Evolutionary conservation across 2,113 vertebrate genomes (phyloP), one percentile per base, ranked within the genome.

Genomic region (Serinus canaria): DNA sequence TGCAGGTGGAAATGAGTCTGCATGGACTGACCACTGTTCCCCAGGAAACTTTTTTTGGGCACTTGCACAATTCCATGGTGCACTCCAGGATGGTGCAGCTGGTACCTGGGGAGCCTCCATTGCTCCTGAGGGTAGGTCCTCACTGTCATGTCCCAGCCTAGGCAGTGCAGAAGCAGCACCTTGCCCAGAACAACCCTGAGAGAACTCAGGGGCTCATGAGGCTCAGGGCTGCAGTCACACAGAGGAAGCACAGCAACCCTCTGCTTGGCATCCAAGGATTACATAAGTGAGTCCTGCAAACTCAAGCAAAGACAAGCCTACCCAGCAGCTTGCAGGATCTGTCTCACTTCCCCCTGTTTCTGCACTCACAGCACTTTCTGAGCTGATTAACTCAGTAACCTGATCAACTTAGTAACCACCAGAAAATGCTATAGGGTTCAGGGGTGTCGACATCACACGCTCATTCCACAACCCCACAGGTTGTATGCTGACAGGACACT

Each of bases 81-180:
- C 31, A 12, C 13, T 15, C 19, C 4, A 9, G 24, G 23, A 30
- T 1, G 2, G n/a, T 28, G 63, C 4, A 12, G 30, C 58, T 17
- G 28, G 37, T 1, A 1, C 33, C 49, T 43, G 0, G 1, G 27
- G 35, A 92, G 23, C 35, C 43, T 66, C 37, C 43, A 27, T 2
- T 4, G 3, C 28, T 64, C 50, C 41, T 17, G 47, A 81, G n/a
- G 43, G 17, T 84, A 74, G 7, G 15, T 62, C 28, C 50, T 66
- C 64, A 27, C 28, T 3, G 4, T 19, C 0, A 0, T 3, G 28
- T 74, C 56, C 35, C 46, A 73, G 2, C 3, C 33, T 64, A 30
- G 21, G 52, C 41, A 63, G 44, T 64, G 39, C 2, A 2, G 49
- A 53, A 92, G 68, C 59, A 87, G 76, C 33, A 63, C 44, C 22